Percentiles rank a stretch among this genome's conserved stretches.
Conservation (phyloP, 1,140 invertebrate species). For the Hylaeus anthracinus region DNA sequence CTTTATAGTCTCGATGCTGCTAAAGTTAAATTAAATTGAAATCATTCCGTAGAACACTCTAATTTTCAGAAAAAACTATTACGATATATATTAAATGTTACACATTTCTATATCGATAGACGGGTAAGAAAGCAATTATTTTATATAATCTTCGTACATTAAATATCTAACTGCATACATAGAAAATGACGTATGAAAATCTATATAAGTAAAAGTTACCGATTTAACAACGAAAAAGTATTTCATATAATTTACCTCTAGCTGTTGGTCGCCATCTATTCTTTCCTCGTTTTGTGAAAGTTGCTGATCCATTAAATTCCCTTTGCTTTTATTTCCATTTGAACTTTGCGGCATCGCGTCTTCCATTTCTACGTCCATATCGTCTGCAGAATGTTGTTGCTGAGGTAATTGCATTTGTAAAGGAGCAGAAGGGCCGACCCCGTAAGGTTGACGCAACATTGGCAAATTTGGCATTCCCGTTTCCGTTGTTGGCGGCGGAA, state of each 20-base stretch:
- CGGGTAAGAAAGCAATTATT: too few relatives aligned
- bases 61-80: neutral
- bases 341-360: conserved; percentile 78
- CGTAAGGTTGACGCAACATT: conserved; percentile 75
- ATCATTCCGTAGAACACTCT: neutral
- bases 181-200: too few relatives aligned
- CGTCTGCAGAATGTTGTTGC: conserved; percentile 76
- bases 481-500: conserved; percentile 77
- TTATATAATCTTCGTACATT: too few relatives aligned
- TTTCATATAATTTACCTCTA: conserved; percentile 27
- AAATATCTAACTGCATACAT: too few relatives aligned
- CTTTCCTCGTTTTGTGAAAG: conserved; percentile 68
- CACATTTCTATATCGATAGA: too few relatives aligned
- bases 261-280: conserved; percentile 64
- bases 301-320: conserved; percentile 75
- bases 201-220: neutral
- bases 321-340: conserved; percentile 63
- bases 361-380: conserved; percentile 86
- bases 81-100: too few relatives aligned
- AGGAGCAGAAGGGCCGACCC: conserved; percentile 76
- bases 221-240: neutral
- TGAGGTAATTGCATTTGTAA: conserved; percentile 78
- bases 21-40: conserved; percentile 7
- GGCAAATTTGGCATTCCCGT: conserved; percentile 75
- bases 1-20: conserved; percentile 60